These are phyloP conservation scores for Pterois miles DNA, from an alignment of 2,797 vertebrate genomes.

Conservation along the genomic window DNA sequence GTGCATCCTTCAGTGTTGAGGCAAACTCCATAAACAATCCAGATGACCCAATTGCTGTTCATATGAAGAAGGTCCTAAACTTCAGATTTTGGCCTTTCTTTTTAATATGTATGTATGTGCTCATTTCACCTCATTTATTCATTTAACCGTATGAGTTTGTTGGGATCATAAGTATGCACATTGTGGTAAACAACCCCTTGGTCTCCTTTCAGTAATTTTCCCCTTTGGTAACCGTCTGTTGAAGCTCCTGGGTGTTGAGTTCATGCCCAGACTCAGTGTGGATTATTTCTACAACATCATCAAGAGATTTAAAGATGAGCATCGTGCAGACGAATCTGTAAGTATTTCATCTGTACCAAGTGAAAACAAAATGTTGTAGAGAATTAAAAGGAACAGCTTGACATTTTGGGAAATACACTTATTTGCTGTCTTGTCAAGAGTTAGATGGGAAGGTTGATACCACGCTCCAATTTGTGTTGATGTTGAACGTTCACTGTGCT, in stretches of 20 bases:
- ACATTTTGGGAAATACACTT: neutral
- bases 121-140: neutral
- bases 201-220: conserved; percentile 74
- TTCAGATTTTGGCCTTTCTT: conserved; percentile 63
- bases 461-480: neutral
- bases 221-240: conserved; percentile 67
- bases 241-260: conserved; percentile 61
- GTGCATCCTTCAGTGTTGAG: conserved; percentile 87
- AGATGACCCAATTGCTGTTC: conserved; percentile 77
- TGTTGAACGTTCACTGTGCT: conserved; percentile 8
- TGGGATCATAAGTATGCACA: neutral
- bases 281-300: conserved; percentile 78
- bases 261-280: conserved; percentile 54
- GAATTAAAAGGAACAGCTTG: neutral
- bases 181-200: neutral
- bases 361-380: neutral
- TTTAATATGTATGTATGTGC: conserved; percentile 65
- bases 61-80: conserved; percentile 82
- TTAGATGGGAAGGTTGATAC: neutral
- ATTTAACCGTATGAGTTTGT: neutral
- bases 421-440: neutral
- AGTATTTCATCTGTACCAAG: neutral
- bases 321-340: conserved; percentile 46
- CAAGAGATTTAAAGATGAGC: conserved; percentile 79
- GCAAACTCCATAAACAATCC: conserved; percentile 85